A percentile compares a stretch with the other conserved stretches of the same genome.
phyloP scores from a whole-genome alignment of 2,113 vertebrate genomes.

The Rhinoderma darwinii region DNA sequence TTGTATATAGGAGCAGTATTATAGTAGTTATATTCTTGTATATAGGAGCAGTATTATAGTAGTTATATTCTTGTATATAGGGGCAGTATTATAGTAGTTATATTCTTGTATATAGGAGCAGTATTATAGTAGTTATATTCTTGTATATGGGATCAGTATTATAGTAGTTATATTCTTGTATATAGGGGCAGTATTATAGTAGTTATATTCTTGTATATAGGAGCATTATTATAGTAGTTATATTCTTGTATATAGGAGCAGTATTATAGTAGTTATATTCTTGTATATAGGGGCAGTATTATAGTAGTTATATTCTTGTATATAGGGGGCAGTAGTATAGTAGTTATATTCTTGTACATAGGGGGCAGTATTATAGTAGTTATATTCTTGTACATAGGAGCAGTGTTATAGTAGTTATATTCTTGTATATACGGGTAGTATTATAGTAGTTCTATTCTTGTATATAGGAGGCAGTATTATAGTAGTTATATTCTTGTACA shows the following conservation, averaged over 20 bases:
- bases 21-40: conserved; percentile 1
- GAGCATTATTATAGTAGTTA: background rate
- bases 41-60: background rate
- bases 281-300: too few relatives aligned
- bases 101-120: background rate
- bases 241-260: too few relatives aligned
- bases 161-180: conserved; percentile 12
- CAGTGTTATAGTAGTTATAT: too few relatives aligned
- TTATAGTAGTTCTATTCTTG: too few relatives aligned
- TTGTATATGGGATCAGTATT: background rate
- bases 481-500: too few relatives aligned
- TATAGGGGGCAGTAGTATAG: background rate
- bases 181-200: background rate
- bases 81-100: background rate
- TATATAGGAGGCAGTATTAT: too few relatives aligned
- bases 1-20: background rate
- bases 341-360: too few relatives aligned
- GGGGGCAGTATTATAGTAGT: too few relatives aligned
- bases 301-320: conserved; percentile 1
- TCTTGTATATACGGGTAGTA: too few relatives aligned
- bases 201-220: background rate
- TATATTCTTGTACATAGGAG: too few relatives aligned
- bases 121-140: conserved; percentile 1
- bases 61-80: background rate
- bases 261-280: too few relatives aligned